These are phyloP conservation scores for Murina feae DNA, from an alignment of 2,113 vertebrate genomes.

Conservation along the genomic window DNA sequence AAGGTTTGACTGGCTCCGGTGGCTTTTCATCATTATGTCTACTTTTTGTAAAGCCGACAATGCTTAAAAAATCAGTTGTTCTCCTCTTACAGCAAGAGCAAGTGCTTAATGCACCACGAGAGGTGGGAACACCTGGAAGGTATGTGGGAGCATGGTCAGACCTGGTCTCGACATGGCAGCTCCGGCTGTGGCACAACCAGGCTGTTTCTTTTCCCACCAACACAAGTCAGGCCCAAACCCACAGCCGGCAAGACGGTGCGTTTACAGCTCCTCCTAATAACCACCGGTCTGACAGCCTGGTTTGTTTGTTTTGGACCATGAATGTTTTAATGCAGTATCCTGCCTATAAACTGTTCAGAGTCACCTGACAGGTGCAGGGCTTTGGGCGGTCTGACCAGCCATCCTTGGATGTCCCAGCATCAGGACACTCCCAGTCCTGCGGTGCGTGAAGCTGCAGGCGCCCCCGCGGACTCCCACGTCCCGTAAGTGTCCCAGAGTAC, in stretches of 20 bases:
- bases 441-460: neutral
- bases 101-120: neutral
- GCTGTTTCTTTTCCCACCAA: neutral
- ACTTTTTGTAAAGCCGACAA: conserved; percentile 92
- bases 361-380: neutral
- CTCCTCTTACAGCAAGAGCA: neutral
- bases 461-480: neutral
- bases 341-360: neutral
- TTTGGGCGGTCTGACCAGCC: neutral
- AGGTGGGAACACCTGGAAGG: neutral
- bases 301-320: neutral
- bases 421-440: too few species aligned
- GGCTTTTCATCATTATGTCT: conserved; percentile 95
- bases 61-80: neutral
- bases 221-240: neutral
- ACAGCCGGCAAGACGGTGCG: neutral
- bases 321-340: neutral
- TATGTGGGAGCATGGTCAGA: neutral
- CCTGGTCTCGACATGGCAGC: neutral
- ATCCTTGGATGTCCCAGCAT: neutral
- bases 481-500: accelerated
- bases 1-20: conserved; percentile 94
- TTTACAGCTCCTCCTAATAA: neutral
- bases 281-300: neutral
- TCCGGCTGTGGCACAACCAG: neutral